phyloP scores from a whole-genome alignment of 2,113 vertebrate species.

The Helogale parvula region DNA sequence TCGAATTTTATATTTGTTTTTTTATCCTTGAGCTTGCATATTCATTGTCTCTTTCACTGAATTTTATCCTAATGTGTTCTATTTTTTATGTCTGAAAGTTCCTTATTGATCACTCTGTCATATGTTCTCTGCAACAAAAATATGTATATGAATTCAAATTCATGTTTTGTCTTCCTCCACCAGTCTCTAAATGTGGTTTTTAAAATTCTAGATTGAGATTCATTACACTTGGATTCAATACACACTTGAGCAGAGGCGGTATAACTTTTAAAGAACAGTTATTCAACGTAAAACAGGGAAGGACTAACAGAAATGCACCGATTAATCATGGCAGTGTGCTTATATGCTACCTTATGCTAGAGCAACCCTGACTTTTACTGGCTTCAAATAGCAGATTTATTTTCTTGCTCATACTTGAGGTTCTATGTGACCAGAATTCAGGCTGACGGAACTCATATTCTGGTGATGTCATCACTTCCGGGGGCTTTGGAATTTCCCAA shows the following conservation, averaged over 20 bases:
- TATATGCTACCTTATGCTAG: too few relatives aligned
- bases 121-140: background rate
- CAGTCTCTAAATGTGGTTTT: background rate
- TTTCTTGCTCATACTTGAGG: background rate
- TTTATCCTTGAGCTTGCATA: background rate
- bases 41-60: background rate
- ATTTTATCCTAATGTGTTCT: background rate
- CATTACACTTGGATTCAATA: background rate
- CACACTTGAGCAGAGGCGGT: background rate
- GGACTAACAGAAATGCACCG: background rate
- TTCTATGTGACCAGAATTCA: fast-evolving
- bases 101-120: background rate
- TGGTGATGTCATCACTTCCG: fast-evolving
- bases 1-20: background rate
- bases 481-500: fast-evolving
- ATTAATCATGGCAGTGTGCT: background rate
- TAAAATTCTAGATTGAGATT: background rate
- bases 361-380: too few relatives aligned
- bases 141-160: background rate
- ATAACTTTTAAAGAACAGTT: background rate
- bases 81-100: background rate
- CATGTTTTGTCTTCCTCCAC: background rate
- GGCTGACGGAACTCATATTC: background rate
- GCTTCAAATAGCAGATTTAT: fast-evolving
- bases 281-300: background rate